Base-by-base conservation (phyloP, 2,888 invertebrate species). In the Catonia carolina region DNA sequence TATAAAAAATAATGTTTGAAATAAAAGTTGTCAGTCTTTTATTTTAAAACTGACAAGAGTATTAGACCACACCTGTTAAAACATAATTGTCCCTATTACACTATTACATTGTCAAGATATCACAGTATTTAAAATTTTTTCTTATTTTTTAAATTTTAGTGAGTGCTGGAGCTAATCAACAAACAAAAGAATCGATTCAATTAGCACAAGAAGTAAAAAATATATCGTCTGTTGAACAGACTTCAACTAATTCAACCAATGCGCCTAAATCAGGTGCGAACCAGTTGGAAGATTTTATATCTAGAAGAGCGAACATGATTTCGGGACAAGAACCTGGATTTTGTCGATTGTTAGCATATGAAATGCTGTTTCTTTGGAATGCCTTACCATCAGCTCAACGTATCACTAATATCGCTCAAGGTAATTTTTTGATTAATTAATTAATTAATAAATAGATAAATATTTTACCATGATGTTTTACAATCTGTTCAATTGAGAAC, bases 311-410 rank as follows among this genome's bases (percentile, higher is more conserved):
- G 1, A 62, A 66, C 2, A 70, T 71, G 49, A 64, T 73, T 15
- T 48, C 61, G 59, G 37, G 65, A 65, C 62, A 3, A 58, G 17
- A 37, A 14, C 56, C 56, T 15, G 31, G 69, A 5, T 78, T 77
- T 67, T 83, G 81, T 71, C 76, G 76, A 61, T 69, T 84, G 55
- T 73, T 83, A 49, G 75, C 79, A 17, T 80, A 81, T 65, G 85
- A 85, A 69, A 73, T 84, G 68, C 72, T 85, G 33, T 85, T 82
- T 66, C 70, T 85, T 47, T 85, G 85, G 84, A 83, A 83, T 66
- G 78, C 83, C 10, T 69, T 85, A 63, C 77, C 82, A 20, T 81
- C 76, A 61, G 70, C 58, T 7, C 59, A 63, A 27, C 48, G 49
- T 45, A 59, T 53, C 20, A 61, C 66, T 14, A 63, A 58, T 18